Evolutionary conservation across 2,797 vertebrate species (phyloP), one percentile per base, ranked within the genome.

Genomic region (Pipistrellus kuhlii): DNA sequence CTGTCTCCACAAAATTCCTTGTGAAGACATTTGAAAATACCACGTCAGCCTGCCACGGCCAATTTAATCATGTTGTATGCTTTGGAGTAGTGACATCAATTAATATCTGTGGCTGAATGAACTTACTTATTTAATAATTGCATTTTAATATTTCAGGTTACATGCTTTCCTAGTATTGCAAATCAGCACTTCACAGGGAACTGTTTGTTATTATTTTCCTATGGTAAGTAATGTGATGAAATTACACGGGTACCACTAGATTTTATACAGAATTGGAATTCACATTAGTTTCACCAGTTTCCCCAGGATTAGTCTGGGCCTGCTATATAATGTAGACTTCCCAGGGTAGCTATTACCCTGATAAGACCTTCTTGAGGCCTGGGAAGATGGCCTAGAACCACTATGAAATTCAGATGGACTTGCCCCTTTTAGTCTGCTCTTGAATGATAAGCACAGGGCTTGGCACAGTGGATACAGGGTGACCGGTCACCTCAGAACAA

Each of bases 71-170:
- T 96, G 94, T 96, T 92, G 85, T 95, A 86, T 88, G 95, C 92
- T 95, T 96, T 97, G 93, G 94, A 95, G 78, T 93, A 86, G 92
- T 95, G 94, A 96, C 78, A 95, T 94, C 90, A 96, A 97, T 97
- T 96, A 97, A 95, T 96, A 84, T 93, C 95, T 94, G 96, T 92
- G 93, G 88, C 94, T 94, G 92, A 94, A 93, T 95, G 95, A 96
- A 96, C 94, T 94, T 96, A 96, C 90, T 96, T 97, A 96, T 96
- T 95, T 95, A 96, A 96, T 97, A 96, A 97, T 96, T 96, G 94
- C 92, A 95, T 95, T 97, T 97, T 97, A 97, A 95, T 96, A 97
- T 93, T 94, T 95, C 96, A 97, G 96, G 97, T 97, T 97, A 95
- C 97, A 95, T 96, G 96, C 95, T 96, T 93, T 93, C 94, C 92